These are phyloP conservation scores for Otolemur crassicaudatus DNA, from an alignment of 2,797 vertebrate species.

Conservation along the genomic window DNA sequence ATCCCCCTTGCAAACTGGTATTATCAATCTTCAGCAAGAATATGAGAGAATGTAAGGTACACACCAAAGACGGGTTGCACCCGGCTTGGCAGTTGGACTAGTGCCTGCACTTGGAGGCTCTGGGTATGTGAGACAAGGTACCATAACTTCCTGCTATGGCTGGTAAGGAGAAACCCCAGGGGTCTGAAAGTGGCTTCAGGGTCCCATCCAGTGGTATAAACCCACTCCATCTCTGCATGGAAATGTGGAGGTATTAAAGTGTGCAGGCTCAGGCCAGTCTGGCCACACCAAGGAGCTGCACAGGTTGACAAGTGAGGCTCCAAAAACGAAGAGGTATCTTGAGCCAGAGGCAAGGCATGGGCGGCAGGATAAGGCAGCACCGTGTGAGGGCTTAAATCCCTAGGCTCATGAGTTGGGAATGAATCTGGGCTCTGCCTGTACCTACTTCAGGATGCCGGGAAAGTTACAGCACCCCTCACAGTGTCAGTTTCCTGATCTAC, in stretches of 20 bases:
- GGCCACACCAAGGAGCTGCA: neutral
- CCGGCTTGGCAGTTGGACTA: neutral
- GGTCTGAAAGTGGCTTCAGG: neutral
- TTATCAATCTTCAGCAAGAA: neutral
- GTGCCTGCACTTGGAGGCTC: neutral
- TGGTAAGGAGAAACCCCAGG: neutral
- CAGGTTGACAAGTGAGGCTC: neutral
- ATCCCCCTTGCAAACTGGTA: neutral
- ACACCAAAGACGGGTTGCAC: neutral
- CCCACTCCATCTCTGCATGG: neutral
- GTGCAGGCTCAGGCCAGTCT: neutral
- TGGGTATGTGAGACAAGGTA: rapidly evolving
- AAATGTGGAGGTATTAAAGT: neutral
- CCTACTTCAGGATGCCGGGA: neutral
- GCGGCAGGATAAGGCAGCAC: rapidly evolving
- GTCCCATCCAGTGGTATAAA: neutral
- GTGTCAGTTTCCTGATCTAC: neutral
- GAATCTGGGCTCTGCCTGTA: neutral
- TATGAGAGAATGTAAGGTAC: neutral
- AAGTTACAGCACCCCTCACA: neutral
- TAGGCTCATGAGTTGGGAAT: rapidly evolving
- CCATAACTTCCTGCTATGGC: neutral
- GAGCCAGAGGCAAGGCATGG: neutral
- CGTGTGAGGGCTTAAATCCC: neutral
- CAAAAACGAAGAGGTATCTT: neutral